Evolutionary conservation across 2,113 vertebrate species (phyloP), one percentile per base, ranked within the genome.

Genomic region (Platichthys stellatus): DNA sequence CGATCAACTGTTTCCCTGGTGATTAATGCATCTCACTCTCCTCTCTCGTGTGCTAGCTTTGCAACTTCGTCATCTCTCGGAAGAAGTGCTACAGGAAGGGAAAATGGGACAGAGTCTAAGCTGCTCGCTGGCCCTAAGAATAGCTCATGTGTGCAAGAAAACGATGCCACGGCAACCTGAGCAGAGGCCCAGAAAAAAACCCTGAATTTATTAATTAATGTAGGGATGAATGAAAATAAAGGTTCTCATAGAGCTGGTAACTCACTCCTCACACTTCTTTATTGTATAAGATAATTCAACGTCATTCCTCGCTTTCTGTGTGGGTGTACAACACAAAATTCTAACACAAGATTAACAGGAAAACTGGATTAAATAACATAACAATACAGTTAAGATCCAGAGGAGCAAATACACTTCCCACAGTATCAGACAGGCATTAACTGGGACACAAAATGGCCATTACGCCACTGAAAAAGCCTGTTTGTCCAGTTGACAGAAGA

Each of bases 1-100:
- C 90, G 93, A 90, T 93, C 92, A 91, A 89, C 85, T 92, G 92
- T 93, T 94, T 91, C 87, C 91, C 85, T 86, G 91, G 92, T 91
- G 89, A 93, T 92, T 83, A 83, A 89, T 94, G 91, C 88, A 92
- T 92, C 93, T 90, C 74, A 69, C 67, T 83, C 80, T 90, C 62
- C 35, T 87, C 87, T 81, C 90, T 83, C 40, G 12, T 43, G 40
- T 87, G 87, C 83, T 90, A 84, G 85, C 81, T 89, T 81, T 88
- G 85, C 92, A 94, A 91, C 91, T 93, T 92, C 87, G 89, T 89
- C 88, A 88, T 89, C 82, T 82, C 83, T 77, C 17, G 47, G 47
- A 18, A 72, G 84, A 92, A 93, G 89, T 89, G 90, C 89, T 88
- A 82, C 73, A 77, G 76, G 72, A 78, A 80, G 83, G 80, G 23